Evolutionary conservation across 2,113 vertebrate species (phyloP), one percentile per base, ranked within the genome.

Genomic region (Callipepla californica): DNA sequence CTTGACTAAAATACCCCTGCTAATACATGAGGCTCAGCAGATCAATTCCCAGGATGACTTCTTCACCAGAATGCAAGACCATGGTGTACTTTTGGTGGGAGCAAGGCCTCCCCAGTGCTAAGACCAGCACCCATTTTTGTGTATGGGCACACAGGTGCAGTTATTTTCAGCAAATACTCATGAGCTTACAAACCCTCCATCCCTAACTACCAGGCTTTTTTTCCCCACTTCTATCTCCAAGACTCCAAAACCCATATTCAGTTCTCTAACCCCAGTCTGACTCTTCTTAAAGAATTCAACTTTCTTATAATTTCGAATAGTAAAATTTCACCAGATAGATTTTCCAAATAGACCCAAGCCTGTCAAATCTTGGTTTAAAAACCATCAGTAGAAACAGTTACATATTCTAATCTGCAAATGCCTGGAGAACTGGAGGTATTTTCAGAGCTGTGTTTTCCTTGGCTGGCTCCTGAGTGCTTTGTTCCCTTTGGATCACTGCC

Each of bases 401-500:
- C 51, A 81, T 69, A 55, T 36, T 70, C 59, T 50, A 82, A 55
- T 65, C 63, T 87, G 65, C 53, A 73, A 58, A 51, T 68, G 93
- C 91, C 63, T 72, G 38, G 59, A 83, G 75, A 86, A 92, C 55
- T 9, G 1, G 85, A 42, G 66, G 26, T 65, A 63, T 62, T 84
- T 95, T 63, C 90, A 66, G 58, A 87, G 57, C 87, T 80, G 9
- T 91, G 28, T 87, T 96, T 95, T 82, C 32, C 87, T 96, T 97
- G 96, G 92, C 90, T 83, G 66, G 38, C 51, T 93, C 80, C 50
- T 42, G 26, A 75, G 65, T 38, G 40, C 70, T 92, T 94, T 13
- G n/a, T 85, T 95, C 80, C 16, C 84, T 85, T 90, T 87, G 93
- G 83, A 85, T 47, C 62, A 28, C 34, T 50, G 88, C 85, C 92